These are phyloP conservation scores for Chesias legatella DNA, from an alignment of 2,888 invertebrate species.

Conservation along the genomic window DNA sequence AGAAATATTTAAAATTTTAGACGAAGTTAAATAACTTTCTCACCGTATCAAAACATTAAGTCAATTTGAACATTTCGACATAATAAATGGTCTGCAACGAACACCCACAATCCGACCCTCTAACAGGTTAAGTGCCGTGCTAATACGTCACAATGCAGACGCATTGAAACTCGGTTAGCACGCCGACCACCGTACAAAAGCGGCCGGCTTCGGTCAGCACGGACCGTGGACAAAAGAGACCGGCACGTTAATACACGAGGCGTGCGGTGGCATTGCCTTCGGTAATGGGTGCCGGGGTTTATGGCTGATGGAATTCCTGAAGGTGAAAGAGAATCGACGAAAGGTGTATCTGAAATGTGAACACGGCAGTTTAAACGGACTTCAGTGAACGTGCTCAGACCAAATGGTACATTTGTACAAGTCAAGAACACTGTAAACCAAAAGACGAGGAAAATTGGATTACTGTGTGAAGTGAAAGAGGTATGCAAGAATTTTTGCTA, in stretches of 20 bases:
- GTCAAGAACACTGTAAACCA: no score
- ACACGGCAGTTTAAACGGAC: no score
- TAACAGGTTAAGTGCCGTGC: constrained; percentile 68
- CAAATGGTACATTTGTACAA: no score
- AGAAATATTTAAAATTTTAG: no score
- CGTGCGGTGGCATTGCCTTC: constrained; percentile 44
- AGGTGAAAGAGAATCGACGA: no score
- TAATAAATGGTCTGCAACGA: constrained; percentile 18
- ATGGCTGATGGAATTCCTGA: constrained; percentile 7
- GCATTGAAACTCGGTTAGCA: constrained; percentile 55
- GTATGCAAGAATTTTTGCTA: no score
- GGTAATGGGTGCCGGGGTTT: constrained; percentile 36
- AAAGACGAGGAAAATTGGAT: no score
- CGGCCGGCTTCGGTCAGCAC: constrained; percentile 26
- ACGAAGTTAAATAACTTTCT: no score
- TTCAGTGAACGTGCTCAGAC: no score
- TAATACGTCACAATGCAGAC: constrained; percentile 52
- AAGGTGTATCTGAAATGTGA: no score
- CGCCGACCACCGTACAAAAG: constrained; percentile 50
- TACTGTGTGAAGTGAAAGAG: no score
- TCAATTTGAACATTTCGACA: background rate
- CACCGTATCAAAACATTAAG: background rate
- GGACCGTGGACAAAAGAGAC: constrained; percentile 36
- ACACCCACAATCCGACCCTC: constrained; percentile 56
- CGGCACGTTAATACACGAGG: constrained; percentile 54